phyloP scores from a whole-genome alignment of 2,888 invertebrate genomes.

The Volucella zonaria region DNA sequence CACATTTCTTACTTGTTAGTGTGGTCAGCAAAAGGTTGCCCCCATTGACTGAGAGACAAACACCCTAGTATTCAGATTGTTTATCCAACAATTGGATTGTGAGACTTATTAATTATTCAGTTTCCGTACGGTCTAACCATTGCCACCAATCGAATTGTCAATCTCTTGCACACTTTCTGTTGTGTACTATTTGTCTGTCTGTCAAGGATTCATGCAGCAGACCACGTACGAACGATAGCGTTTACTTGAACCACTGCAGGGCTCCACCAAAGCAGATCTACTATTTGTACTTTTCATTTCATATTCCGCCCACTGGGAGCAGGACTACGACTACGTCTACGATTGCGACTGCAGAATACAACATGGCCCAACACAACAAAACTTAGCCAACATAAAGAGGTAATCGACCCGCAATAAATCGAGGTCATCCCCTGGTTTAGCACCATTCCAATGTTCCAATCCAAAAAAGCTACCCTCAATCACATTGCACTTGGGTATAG shows the following conservation, averaged over 20 bases:
- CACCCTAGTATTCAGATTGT: conserved; percentile 37
- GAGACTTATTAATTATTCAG: conserved; percentile 66
- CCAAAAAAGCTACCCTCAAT: conserved; percentile 43
- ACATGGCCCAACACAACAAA: not conserved
- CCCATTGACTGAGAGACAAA: conserved; percentile 1
- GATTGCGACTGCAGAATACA: too few relatives aligned
- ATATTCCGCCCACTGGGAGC: conserved; percentile 51
- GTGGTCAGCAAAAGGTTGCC: not conserved
- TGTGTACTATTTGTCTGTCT: conserved; percentile 27
- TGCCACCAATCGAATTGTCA: conserved; percentile 28
- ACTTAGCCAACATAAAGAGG: conserved; percentile 49
- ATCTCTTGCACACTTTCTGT: conserved; percentile 39
- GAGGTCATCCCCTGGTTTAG: conserved; percentile 71
- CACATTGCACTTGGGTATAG: not conserved
- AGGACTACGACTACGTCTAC: not conserved
- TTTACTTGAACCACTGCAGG: conserved; percentile 41
- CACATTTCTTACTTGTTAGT: conserved; percentile 2
- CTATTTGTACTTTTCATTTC: conserved; percentile 41
- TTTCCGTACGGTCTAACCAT: conserved; percentile 34
- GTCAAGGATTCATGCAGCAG: conserved; percentile 46
- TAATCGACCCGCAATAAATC: conserved; percentile 72
- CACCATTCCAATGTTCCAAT: conserved; percentile 60
- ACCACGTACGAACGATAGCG: conserved; percentile 23
- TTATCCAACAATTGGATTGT: conserved; percentile 37
- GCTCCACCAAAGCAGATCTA: conserved; percentile 27